Evolutionary conservation across 1,140 invertebrate species (phyloP), one percentile per base, ranked within the genome.

Genomic region (Drosophila lowei): DNA sequence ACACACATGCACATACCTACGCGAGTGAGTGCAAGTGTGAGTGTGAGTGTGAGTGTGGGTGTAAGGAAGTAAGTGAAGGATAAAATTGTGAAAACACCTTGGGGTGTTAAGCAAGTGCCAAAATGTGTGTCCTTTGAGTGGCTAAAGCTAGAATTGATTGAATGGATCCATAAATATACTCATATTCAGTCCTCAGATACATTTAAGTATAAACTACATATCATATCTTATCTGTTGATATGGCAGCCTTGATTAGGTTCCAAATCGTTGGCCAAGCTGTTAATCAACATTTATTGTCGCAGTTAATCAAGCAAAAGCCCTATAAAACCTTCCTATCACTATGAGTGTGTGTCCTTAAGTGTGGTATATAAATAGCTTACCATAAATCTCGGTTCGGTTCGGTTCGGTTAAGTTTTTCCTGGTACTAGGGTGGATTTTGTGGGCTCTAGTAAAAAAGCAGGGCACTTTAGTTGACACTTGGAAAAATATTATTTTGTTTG

Each of bases 61-160:
- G 23, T 34, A 38, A 63, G 42, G 4, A 34, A 18, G 44, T 3
- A 41, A 41, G 28, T 28, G 38, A 43, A 72, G 53, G 65, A 50
- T 62, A 41, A 73, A 73, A 57, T 47, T 42, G 48, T 15, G 62
- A 41, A 46, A 34, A 62, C 70, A 65, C 60, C 70, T 63, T 63
- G 68, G 18, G 68, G 28, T 55, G 61, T 72, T 72, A 43, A 62
- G 38, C 50, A 49, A 72, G 68, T 56, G 49, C n/a, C n/a, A 50
- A 72, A 72, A 15, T 68, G 57, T 41, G 41, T 46, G 41, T 15
- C 43, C 42, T 68, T 48, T 11, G 23, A 18, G 41, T 55, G 50
- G 63, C 3, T 11, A 68, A 67, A 67, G 30, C 67, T 67, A 4
- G 18, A 30, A 48, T 28, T 43, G 62, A 63, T n/a, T 46, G 41